A percentile compares a stretch with the other conserved stretches of the same genome.
These are phyloP conservation scores for Apotomis betuletana DNA, from an alignment of 2,888 invertebrate genomes.

Conservation along the genomic window DNA sequence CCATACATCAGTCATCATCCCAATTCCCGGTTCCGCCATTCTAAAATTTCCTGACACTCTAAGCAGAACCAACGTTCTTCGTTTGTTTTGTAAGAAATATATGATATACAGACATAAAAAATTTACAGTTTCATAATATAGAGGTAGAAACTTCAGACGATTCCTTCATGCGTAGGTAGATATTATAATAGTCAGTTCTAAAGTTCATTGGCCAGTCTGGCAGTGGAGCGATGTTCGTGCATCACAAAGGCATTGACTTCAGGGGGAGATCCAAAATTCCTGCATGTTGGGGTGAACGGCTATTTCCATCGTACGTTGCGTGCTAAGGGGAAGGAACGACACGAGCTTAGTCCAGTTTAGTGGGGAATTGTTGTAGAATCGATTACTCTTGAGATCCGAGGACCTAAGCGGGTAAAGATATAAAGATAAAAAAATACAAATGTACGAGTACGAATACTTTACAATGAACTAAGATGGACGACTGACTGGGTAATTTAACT, in stretches of 20 bases:
- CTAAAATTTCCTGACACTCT: too few relatives aligned
- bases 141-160: neutral
- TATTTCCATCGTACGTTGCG: conserved; percentile 46
- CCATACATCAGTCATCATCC: too few relatives aligned
- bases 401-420: neutral
- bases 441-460: too few relatives aligned
- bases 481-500: too few relatives aligned
- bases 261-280: conserved; percentile 58
- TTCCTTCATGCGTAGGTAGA: conserved; percentile 15
- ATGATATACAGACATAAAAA: too few relatives aligned
- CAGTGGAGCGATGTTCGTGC: conserved; percentile 59
- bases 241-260: conserved; percentile 62
- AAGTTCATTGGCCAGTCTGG: conserved; percentile 57
- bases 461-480: too few relatives aligned
- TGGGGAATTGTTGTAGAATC: conserved; percentile 31
- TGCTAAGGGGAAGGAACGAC: conserved; percentile 44
- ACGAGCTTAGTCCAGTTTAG: conserved; percentile 39
- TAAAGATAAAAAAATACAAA: too few relatives aligned
- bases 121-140: too few relatives aligned
- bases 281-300: conserved; percentile 51
- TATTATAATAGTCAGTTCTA: conserved; percentile 30
- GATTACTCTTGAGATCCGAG: neutral
- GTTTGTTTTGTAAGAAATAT: too few relatives aligned
- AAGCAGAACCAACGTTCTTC: too few relatives aligned
- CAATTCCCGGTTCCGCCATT: too few relatives aligned